phyloP scores from a whole-genome alignment of 2,113 vertebrate species.

The Lanius collurio region DNA sequence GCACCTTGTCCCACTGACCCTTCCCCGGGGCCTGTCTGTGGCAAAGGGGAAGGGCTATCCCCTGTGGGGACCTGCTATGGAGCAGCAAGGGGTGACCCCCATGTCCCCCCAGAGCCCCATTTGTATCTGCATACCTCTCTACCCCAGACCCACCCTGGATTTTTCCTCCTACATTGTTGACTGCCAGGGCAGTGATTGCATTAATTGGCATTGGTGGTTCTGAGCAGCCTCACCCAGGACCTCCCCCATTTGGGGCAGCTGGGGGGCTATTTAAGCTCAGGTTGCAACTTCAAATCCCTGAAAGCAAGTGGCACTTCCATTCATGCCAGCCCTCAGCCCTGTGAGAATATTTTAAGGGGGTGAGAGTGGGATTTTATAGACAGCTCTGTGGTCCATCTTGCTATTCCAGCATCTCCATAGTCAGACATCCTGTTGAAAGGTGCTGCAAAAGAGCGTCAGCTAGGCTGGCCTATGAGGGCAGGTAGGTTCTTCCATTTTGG shows the following conservation, averaged over 20 bases:
- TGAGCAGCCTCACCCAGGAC: background rate
- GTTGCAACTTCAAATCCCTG: background rate
- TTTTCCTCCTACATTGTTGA: background rate
- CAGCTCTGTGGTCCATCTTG: background rate
- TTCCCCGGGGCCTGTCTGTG: background rate
- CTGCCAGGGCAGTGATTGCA: background rate
- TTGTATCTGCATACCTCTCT: background rate
- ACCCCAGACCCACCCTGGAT: background rate
- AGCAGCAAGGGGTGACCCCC: background rate
- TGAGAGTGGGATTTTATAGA: background rate
- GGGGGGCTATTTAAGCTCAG: background rate
- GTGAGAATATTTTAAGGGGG: background rate
- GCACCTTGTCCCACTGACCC: background rate
- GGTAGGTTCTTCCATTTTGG: background rate
- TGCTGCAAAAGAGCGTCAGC: background rate
- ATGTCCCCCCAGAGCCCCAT: fast-evolving
- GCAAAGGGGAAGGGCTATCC: background rate
- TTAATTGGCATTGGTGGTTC: background rate
- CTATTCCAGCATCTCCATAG: too few species aligned
- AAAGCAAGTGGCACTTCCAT: background rate
- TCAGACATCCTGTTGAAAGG: background rate
- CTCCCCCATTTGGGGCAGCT: background rate
- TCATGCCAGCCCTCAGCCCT: background rate
- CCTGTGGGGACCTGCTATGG: background rate
- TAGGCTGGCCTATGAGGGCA: fast-evolving